Conservation (phyloP, 2,888 invertebrate genomes). For the Mimas tiliae region DNA sequence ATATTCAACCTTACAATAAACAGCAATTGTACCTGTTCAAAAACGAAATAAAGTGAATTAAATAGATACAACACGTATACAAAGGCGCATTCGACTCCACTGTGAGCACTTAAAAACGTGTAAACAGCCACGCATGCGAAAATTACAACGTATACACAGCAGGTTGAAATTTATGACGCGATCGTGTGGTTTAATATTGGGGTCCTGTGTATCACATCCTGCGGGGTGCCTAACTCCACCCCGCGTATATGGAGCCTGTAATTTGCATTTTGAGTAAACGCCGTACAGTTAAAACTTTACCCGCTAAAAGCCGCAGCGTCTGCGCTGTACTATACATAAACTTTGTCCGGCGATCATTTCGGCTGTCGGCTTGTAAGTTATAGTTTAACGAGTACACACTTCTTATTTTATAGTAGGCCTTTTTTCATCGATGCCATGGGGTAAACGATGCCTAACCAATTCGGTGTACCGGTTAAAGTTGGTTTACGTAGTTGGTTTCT, state of each 20-base stretch:
- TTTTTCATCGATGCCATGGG: background rate
- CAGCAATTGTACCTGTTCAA: background rate
- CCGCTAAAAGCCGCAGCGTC: slow-evolving; percentile 68
- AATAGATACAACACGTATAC: slow-evolving; percentile 31
- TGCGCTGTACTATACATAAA: slow-evolving; percentile 58
- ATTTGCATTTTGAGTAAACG: slow-evolving; percentile 82
- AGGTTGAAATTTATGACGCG: slow-evolving; percentile 72
- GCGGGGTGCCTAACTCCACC: slow-evolving; percentile 63
- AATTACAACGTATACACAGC: slow-evolving; percentile 66
- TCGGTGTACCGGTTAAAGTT: too few relatives aligned
- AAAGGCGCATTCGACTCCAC: slow-evolving; percentile 35
- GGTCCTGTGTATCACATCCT: slow-evolving; percentile 75
- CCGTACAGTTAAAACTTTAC: slow-evolving; percentile 75
- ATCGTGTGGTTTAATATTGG: slow-evolving; percentile 81
- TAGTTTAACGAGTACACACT: slow-evolving; percentile 32
- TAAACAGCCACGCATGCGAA: slow-evolving; percentile 64
- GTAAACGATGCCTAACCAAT: background rate
- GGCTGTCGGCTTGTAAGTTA: slow-evolving; percentile 48
- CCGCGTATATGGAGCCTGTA: slow-evolving; percentile 70
- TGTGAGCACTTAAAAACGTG: slow-evolving; percentile 59
- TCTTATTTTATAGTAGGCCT: slow-evolving; percentile 11
- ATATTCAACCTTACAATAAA: background rate
- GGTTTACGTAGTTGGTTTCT: too few relatives aligned
- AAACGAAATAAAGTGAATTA: slow-evolving; percentile 1
- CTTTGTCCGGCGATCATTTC: slow-evolving; percentile 59